Evolutionary conservation across 1,140 invertebrate genomes (phyloP).

Genomic region (Drosophila azteca): DNA sequence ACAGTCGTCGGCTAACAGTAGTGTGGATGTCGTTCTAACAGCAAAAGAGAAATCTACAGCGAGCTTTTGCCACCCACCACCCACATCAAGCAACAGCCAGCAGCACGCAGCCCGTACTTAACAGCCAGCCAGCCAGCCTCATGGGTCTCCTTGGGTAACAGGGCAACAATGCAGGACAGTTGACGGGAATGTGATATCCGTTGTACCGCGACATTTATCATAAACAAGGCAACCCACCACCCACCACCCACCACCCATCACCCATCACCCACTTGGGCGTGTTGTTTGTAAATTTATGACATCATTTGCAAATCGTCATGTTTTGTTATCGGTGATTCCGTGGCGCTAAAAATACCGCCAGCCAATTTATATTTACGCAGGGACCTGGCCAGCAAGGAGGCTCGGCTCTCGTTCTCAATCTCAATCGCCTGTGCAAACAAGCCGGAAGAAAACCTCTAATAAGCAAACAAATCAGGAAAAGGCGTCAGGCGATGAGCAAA

Average conservation of each 20-base stretch:
- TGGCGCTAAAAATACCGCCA: constrained; percentile 33
- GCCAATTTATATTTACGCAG: constrained; percentile 38
- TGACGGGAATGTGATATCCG: constrained; percentile 16
- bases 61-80: constrained; percentile 43
- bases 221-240: constrained; percentile 38
- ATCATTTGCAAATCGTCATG: constrained; percentile 75
- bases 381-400: constrained; percentile 18
- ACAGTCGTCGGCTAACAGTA: constrained; percentile 36
- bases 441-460: constrained; percentile 27
- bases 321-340: constrained; percentile 46
- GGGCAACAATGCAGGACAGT: too few species aligned
- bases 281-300: constrained; percentile 60
- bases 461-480: constrained; percentile 58
- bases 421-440: constrained; percentile 46
- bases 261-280: constrained; percentile 1
- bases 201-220: constrained; percentile 19
- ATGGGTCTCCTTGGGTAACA: too few species aligned
- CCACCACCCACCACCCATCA: neutral
- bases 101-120: too few species aligned
- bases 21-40: constrained; percentile 61
- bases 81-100: neutral
- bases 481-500: constrained; percentile 37
- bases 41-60: constrained; percentile 55
- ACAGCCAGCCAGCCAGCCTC: neutral
- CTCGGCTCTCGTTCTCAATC: neutral